phyloP scores from a whole-genome alignment of 2,888 invertebrate species.

The Notocelia uddmanniana region DNA sequence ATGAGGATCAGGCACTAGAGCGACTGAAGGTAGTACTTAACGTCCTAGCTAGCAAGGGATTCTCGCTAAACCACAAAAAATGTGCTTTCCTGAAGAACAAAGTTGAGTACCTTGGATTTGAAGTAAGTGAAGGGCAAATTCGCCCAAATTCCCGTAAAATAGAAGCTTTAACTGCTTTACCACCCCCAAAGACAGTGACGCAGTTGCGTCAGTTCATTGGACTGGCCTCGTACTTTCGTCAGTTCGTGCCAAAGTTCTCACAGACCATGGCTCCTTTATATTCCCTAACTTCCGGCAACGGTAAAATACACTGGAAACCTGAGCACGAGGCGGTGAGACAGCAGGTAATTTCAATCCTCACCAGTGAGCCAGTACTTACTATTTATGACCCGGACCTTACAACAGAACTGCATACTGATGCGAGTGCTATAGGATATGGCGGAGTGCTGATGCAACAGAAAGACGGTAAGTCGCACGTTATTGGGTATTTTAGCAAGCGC shows the following conservation, averaged over 20 bases:
- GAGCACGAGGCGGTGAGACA: slow-evolving; percentile 10
- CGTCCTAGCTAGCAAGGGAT: neutral
- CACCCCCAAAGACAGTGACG: slow-evolving; percentile 3
- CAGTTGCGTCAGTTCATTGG: slow-evolving; percentile 46
- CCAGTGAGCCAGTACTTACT: slow-evolving; percentile 3
- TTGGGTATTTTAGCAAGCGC: slow-evolving; percentile 7
- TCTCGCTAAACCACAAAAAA: slow-evolving; percentile 1
- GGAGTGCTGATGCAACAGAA: slow-evolving; percentile 1
- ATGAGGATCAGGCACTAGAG: slow-evolving; percentile 1
- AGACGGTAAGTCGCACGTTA: neutral
- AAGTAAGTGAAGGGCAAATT: neutral
- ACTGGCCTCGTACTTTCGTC: slow-evolving; percentile 44
- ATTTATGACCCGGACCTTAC: neutral
- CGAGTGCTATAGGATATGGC: slow-evolving; percentile 10
- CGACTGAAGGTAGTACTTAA: neutral
- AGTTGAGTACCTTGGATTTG: neutral
- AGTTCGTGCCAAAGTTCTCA: slow-evolving; percentile 46
- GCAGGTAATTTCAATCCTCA: slow-evolving; percentile 2
- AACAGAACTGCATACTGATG: slow-evolving; percentile 21
- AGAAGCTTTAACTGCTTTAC: slow-evolving; percentile 28
- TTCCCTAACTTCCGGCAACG: slow-evolving; percentile 6
- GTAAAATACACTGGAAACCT: slow-evolving; percentile 15
- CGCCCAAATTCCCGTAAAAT: slow-evolving; percentile 45
- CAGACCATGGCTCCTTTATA: slow-evolving; percentile 6
- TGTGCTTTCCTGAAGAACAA: slow-evolving; percentile 1